Conservation (phyloP, 2,113 vertebrate species). For the Odocoileus hemionus region DNA sequence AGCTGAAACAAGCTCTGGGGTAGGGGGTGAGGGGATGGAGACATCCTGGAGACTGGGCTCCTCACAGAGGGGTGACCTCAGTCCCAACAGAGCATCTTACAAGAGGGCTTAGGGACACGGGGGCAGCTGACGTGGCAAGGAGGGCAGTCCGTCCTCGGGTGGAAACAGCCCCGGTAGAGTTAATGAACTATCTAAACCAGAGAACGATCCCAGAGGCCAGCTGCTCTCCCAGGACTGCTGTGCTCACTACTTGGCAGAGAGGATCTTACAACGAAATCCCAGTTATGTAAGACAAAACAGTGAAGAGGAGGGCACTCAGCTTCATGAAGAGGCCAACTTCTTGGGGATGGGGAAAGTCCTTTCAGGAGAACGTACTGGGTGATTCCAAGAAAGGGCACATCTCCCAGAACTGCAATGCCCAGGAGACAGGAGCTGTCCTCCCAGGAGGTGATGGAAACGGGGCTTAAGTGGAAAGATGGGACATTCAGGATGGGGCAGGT, state of each 20-base stretch:
- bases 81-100: accelerated
- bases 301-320: not conserved
- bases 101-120: not conserved
- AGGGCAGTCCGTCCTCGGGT: not conserved
- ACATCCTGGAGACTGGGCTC: not conserved
- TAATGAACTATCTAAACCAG: not conserved
- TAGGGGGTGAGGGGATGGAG: not conserved
- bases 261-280: not conserved
- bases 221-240: not conserved
- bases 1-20: not conserved
- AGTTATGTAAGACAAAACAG: constrained; percentile 3
- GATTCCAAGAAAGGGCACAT: constrained; percentile 33
- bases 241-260: not conserved
- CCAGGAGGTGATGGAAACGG: not conserved
- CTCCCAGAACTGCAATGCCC: not conserved
- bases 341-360: not conserved
- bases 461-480: not conserved
- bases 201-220: not conserved
- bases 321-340: not conserved
- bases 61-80: accelerated
- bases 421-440: not conserved
- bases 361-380: not conserved
- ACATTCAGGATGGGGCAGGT: accelerated
- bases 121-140: not conserved
- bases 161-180: not conserved